Conservation (phyloP, 2,888 invertebrate genomes). For the Thysanoteuthis rhombus region DNA sequence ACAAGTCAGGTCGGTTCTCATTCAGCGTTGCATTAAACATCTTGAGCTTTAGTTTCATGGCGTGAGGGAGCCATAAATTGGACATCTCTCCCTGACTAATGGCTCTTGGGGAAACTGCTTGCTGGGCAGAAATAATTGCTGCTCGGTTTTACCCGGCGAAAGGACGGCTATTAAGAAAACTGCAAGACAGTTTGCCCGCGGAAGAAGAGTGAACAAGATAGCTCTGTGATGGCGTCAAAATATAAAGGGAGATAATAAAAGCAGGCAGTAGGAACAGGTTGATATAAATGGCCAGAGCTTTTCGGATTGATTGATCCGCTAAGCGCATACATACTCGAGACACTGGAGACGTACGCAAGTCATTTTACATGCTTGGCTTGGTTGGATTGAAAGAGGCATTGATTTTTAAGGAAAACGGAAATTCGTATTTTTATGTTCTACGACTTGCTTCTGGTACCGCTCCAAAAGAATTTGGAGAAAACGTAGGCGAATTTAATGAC, state of each 20-base stretch:
- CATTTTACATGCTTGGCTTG: background rate
- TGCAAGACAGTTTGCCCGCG: background rate
- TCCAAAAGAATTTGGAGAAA: no score
- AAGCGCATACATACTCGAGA: background rate
- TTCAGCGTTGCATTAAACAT: background rate
- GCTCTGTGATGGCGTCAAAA: background rate
- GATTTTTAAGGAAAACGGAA: background rate
- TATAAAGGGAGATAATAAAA: background rate
- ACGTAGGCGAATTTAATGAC: no score
- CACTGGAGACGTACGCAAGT: background rate
- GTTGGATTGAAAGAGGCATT: background rate
- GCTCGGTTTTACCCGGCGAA: background rate
- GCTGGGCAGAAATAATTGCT: background rate
- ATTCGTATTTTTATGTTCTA: no score
- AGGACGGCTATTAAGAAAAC: background rate
- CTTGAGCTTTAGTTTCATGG: background rate
- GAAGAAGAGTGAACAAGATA: background rate
- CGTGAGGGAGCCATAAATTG: constrained; percentile 12
- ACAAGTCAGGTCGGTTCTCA: background rate
- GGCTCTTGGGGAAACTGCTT: background rate
- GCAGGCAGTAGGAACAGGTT: background rate
- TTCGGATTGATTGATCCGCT: background rate
- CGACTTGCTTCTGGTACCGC: no score
- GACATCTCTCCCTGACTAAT: background rate
- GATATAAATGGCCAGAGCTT: background rate